phyloP scores from a whole-genome alignment of 2,888 invertebrate species.

The Lochmaea crataegi region DNA sequence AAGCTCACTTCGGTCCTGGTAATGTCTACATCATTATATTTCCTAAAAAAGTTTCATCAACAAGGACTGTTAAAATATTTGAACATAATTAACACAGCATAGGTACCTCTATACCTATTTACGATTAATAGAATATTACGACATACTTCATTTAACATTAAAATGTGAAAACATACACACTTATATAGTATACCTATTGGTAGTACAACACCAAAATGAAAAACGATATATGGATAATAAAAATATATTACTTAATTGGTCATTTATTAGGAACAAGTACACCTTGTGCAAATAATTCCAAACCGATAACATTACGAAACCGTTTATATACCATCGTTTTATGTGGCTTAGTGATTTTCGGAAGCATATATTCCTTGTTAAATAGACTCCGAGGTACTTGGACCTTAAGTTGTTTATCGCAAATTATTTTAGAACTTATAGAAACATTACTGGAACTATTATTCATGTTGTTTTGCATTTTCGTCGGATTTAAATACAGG shows the following conservation, averaged over 20 bases:
- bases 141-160: too few species aligned
- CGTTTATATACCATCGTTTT: conserved; percentile 20
- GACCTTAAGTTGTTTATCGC: conserved; percentile 16
- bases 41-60: too few species aligned
- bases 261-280: conserved; percentile 9
- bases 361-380: conserved; percentile 30
- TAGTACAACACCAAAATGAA: conserved; percentile 5
- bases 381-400: conserved; percentile 33
- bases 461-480: conserved; percentile 37
- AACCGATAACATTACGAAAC: neutral
- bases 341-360: conserved; percentile 16
- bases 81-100: too few species aligned
- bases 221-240: conserved; percentile 13
- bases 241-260: conserved; percentile 12
- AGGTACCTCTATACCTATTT: too few species aligned
- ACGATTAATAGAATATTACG: too few species aligned
- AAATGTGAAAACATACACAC: too few species aligned
- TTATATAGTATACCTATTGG: too few species aligned
- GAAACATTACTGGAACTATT: conserved; percentile 32
- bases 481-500: conserved; percentile 19
- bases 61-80: too few species aligned
- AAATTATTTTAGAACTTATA: conserved; percentile 33
- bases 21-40: too few species aligned
- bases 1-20: too few species aligned
- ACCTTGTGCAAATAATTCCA: neutral